Base-by-base conservation (phyloP, 2,888 invertebrate species). In the Anticlea derivata region DNA sequence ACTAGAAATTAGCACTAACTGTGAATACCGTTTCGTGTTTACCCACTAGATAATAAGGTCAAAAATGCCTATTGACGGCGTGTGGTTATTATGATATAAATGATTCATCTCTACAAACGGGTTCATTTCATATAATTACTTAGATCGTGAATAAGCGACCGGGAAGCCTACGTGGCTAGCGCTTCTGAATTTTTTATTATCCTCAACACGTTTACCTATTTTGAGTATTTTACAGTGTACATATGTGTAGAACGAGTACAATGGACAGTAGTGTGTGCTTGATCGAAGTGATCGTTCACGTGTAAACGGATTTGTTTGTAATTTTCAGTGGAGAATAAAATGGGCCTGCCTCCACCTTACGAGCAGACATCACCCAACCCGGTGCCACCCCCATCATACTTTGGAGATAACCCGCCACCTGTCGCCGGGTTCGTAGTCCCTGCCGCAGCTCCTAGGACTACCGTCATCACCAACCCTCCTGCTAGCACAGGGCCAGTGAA, bases 251-350 rank as follows among this genome's bases (percentile, higher is more conserved):
- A 17, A 4, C 4, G 17, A 17, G 17, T 17, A 3, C 4, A 3
- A 4, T 17, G 4, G 17, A 3, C 17, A 3, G 17, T 3, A 17
- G 30, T 7, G 31, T 31, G 7, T 7, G n/a, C 13, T 13, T 1
- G n/a, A n/a, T n/a, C n/a, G n/a, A n/a, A n/a, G n/a, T n/a, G n/a
- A 20, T 4, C 33, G 8, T 34, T 13, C 1, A 6, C n/a, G 27
- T 17, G 2, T 17, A 17, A 17, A 2, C 4, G 17, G 2, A 17
- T 3, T 17, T 27, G 1, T 46, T 45, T 29, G 47, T 13, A 8
- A 12, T 44, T 83, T 87, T 45, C 80, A 90, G 89, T 90, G 89
- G 89, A 90, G 71, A 89, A 89, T 52, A 90, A 90, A 70, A 88
- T 89, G 85, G 89, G 89, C 7, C 66, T 89, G 1, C 89, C 89